These are phyloP conservation scores for Ormyrus pomaceus DNA, from an alignment of 2,888 invertebrate species.

Conservation along the genomic window DNA sequence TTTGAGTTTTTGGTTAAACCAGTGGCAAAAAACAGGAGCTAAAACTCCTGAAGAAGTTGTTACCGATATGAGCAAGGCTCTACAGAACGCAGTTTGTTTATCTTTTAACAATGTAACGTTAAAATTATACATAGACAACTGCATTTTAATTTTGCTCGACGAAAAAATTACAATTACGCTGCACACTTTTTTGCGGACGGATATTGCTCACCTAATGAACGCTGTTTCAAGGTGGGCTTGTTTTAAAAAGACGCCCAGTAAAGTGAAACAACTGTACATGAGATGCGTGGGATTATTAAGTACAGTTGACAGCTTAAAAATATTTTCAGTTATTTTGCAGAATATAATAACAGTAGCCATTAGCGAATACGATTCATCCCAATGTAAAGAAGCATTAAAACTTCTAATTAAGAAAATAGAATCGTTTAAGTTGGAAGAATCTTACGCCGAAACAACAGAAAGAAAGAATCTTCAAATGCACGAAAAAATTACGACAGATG, in stretches of 20 bases:
- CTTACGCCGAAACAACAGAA: not conserved
- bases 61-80: not conserved
- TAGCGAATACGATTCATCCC: not conserved
- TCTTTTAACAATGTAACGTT: not conserved
- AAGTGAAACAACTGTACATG: not conserved
- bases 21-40: not conserved
- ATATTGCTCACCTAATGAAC: not conserved
- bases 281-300: not conserved
- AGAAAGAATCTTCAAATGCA: not conserved
- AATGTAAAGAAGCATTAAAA: not conserved
- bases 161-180: not conserved
- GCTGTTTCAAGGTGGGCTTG: not conserved
- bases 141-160: not conserved
- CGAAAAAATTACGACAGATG: not conserved
- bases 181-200: not conserved
- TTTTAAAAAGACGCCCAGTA: too few species aligned
- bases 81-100: not conserved
- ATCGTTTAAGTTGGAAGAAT: not conserved
- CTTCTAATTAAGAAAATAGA: too few species aligned
- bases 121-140: not conserved
- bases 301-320: not conserved
- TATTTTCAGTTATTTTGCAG: not conserved
- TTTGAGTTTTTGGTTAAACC: too few species aligned
- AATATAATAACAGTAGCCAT: not conserved
- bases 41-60: not conserved